Evolutionary conservation across 1,140 invertebrate species (phyloP), one percentile per base, ranked within the genome.

Genomic region (Portunus trituberculatus): DNA sequence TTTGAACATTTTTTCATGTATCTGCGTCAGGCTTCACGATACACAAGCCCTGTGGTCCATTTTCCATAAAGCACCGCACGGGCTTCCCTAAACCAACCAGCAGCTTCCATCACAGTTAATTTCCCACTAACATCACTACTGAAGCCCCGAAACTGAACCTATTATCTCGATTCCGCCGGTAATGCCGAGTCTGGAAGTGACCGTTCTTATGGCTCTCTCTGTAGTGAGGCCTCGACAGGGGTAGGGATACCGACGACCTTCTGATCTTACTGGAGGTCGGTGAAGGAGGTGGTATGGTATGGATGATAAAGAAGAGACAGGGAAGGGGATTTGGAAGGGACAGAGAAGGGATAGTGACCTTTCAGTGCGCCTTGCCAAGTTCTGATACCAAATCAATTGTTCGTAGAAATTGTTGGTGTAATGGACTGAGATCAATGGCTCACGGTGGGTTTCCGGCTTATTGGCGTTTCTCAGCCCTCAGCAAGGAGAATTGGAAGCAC

Each of bases 341-440:
- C 20, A 76, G 16, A 20, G 67, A 76, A 7, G 16, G 67, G 67
- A n/a, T 2, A 25, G 4, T n/a, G 67, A 3, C 67, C 67, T 76
- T 25, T 76, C 67, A 20, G 6, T 39, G 46, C 90, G 52, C n/a
- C 59, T 91, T 32, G n/a, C 90, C 28, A 76, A 76, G 39, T 91
- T 91, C 52, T 76, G 39, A 76, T 91, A 76, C 67, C 29, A 20
- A 91, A 91, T 91, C 90, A 91, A 76, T 91, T 91, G 59, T n/a
- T 67, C 90, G 90, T 76, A 91, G 90, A 91, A 91, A 91, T 91
- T 16, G 52, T 39, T 76, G n/a, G 52, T 20, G 8, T 76, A 76
- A 91, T 91, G 90, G 67, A 91, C 90, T 32, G 52, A 76, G 59
- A 91, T 67, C 90, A 91, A 91, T 91, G 90, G 90, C 39, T 91